Percentiles rank a stretch among this genome's conserved stretches.
phyloP scores from a whole-genome alignment of 2,113 vertebrate species.

The Lepisosteus oculatus region DNA sequence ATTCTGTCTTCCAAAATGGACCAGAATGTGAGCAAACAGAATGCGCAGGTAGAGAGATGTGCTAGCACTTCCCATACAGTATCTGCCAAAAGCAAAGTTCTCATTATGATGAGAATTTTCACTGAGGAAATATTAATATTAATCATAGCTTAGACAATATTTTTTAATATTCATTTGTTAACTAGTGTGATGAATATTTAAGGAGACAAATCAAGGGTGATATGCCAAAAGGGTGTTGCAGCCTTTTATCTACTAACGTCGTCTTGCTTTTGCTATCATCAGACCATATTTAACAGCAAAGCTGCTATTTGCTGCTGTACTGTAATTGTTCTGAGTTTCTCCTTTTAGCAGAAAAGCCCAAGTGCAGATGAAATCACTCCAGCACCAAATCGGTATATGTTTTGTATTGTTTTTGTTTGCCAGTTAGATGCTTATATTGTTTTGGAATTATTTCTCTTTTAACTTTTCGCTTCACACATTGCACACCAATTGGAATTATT shows the following conservation, averaged over 20 bases:
- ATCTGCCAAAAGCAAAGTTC: constrained; percentile 21
- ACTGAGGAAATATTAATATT: constrained; percentile 27
- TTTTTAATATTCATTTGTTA: constrained; percentile 29
- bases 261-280: neutral
- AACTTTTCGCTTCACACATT: too few species aligned
- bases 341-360: neutral
- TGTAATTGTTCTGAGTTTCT: neutral
- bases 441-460: too few species aligned
- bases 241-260: neutral
- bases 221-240: constrained; percentile 13
- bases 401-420: too few species aligned
- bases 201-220: constrained; percentile 26
- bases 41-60: neutral
- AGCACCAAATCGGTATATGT: neutral
- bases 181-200: constrained; percentile 28
- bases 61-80: constrained; percentile 1
- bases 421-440: too few species aligned
- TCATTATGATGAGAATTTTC: constrained; percentile 24
- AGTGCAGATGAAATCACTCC: neutral
- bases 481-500: too few species aligned
- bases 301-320: neutral
- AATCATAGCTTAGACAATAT: constrained; percentile 27
- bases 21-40: neutral
- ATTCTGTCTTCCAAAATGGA: neutral
- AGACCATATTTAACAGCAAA: neutral